A percentile compares a stretch with the other conserved stretches of the same genome.
Evolutionary conservation across 2,797 vertebrate genomes (phyloP).

Genomic region (Pseudochaenichthys georgianus): DNA sequence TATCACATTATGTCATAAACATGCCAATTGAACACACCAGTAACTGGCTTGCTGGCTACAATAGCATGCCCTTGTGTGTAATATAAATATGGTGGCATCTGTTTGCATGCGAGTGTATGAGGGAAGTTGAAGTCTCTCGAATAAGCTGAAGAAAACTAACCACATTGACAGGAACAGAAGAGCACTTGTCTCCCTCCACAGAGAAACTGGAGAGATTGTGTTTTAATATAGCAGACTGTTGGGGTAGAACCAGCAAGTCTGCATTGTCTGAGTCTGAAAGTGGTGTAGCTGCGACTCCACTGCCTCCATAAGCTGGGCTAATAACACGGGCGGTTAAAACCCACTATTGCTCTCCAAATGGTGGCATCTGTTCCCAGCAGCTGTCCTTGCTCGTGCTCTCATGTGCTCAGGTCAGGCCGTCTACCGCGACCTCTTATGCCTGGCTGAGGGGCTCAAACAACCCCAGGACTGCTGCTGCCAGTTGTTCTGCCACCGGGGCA

Average conservation of each 20-base stretch:
- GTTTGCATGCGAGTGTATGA: slow-evolving; percentile 30
- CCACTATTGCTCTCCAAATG: slow-evolving; percentile 61
- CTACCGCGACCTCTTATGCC: slow-evolving; percentile 47
- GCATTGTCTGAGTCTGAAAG: slow-evolving; percentile 43
- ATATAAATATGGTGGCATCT: slow-evolving; percentile 39
- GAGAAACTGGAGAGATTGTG: slow-evolving; percentile 16
- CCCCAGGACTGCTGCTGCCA: slow-evolving; percentile 37
- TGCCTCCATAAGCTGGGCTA: slow-evolving; percentile 40
- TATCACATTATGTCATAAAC: slow-evolving; percentile 26
- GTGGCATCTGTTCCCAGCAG: slow-evolving; percentile 78
- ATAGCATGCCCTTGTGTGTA: slow-evolving; percentile 29
- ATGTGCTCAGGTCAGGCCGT: slow-evolving; percentile 63
- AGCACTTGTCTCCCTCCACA: slow-evolving; percentile 31
- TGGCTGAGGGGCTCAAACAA: slow-evolving; percentile 52
- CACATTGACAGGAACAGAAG: slow-evolving; percentile 17
- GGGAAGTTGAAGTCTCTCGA: slow-evolving; percentile 18
- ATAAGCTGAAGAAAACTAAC: slow-evolving; percentile 17
- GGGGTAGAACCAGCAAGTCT: slow-evolving; percentile 31
- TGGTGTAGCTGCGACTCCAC: slow-evolving; percentile 26
- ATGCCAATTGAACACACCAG: slow-evolving; percentile 33
- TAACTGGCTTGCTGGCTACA: slow-evolving; percentile 26
- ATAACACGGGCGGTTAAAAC: slow-evolving; percentile 62
- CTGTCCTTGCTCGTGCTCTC: slow-evolving; percentile 69
- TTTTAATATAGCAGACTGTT: slow-evolving; percentile 55
- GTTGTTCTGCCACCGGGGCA: slow-evolving; percentile 39